phyloP scores from a whole-genome alignment of 2,113 vertebrate species.

The Tiliqua scincoides region DNA sequence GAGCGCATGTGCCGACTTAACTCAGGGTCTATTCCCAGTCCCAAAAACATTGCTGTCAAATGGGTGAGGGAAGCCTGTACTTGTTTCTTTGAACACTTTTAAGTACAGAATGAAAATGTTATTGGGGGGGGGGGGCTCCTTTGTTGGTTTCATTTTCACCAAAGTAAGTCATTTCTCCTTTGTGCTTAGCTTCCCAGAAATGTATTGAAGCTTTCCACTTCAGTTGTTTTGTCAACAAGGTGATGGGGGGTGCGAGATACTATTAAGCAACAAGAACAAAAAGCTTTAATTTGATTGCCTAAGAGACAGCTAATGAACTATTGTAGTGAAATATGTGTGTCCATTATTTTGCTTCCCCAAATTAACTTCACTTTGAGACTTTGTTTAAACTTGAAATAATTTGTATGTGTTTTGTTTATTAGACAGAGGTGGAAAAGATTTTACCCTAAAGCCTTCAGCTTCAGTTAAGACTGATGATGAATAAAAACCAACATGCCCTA shows the following conservation, averaged over 20 bases:
- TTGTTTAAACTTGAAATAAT: slow-evolving; percentile 71
- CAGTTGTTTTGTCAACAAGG: not conserved
- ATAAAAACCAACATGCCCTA: slow-evolving; percentile 55
- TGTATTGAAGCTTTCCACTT: not conserved
- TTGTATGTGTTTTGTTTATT: slow-evolving; percentile 61
- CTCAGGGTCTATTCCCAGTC: too few species aligned
- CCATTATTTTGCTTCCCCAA: slow-evolving; percentile 60
- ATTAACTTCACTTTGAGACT: slow-evolving; percentile 64
- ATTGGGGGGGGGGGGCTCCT: too few species aligned
- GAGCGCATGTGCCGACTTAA: too few species aligned
- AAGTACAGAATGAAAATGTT: not conserved
- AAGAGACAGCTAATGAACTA: slow-evolving; percentile 47
- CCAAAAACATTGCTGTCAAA: too few species aligned
- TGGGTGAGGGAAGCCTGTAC: too few species aligned
- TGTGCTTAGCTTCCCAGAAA: not conserved
- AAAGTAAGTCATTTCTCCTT: not conserved
- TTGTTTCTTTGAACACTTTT: not conserved
- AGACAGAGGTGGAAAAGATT: slow-evolving; percentile 41
- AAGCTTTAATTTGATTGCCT: slow-evolving; percentile 49
- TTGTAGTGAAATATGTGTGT: slow-evolving; percentile 50
- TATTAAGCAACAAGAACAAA: slow-evolving; percentile 33
- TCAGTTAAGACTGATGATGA: slow-evolving; percentile 54
- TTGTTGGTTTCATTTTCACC: not conserved
- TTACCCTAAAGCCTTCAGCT: slow-evolving; percentile 51
- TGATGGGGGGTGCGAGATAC: slow-evolving; percentile 1